These are phyloP conservation scores for Ictalurus furcatus DNA, from an alignment of 2,113 vertebrate genomes.

Conservation along the genomic window DNA sequence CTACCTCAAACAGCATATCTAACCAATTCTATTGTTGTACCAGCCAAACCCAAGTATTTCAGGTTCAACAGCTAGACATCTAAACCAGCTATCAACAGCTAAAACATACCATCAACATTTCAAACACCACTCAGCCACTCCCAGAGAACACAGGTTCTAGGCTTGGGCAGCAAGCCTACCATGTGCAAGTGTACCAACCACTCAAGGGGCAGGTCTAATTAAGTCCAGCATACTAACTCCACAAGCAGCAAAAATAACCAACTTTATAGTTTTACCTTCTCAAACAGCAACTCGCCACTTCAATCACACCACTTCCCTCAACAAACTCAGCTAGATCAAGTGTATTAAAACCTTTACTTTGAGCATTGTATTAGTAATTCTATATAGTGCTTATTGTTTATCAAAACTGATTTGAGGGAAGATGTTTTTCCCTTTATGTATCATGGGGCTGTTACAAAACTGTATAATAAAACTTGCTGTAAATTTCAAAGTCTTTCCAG, in stretches of 20 bases:
- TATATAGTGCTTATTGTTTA: neutral
- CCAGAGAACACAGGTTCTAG: neutral
- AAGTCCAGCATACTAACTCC: neutral
- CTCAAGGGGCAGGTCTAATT: neutral
- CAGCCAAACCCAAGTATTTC: neutral
- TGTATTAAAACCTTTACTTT: neutral
- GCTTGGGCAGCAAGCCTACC: neutral
- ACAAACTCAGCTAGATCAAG: neutral
- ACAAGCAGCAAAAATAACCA: neutral
- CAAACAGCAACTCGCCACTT: neutral
- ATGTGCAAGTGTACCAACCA: neutral
- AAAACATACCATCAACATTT: neutral
- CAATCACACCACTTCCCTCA: neutral
- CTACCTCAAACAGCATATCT: neutral
- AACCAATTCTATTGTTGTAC: neutral
- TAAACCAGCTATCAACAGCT: neutral
- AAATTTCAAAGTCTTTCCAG: slow-evolving; percentile 1
- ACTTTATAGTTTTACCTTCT: neutral
- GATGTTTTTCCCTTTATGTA: neutral
- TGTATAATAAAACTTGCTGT: neutral
- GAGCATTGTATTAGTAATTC: neutral
- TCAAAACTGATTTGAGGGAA: neutral
- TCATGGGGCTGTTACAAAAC: neutral
- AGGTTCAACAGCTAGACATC: neutral
- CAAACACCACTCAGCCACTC: neutral